Conservation (phyloP, 2,797 vertebrate species). For the Prionace glauca region DNA sequence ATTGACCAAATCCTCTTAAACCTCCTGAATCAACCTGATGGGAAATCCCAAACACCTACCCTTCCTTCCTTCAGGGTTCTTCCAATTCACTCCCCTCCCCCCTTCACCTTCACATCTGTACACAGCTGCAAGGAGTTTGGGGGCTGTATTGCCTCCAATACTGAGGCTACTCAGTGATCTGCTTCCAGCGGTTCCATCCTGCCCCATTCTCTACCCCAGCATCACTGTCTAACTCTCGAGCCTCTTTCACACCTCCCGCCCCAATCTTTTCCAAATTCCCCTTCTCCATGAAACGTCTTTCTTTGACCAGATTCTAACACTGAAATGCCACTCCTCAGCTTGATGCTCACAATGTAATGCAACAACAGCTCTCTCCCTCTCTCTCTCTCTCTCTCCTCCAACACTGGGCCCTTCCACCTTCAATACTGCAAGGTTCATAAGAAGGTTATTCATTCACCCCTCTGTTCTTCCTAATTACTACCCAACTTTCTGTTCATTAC, state of each 20-base stretch:
- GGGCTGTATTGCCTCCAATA: background rate
- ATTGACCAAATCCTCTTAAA: background rate
- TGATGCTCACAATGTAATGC: background rate
- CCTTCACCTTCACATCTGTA: background rate
- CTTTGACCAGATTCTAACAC: background rate
- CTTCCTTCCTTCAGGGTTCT: background rate
- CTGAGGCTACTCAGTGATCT: background rate
- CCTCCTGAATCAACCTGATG: background rate
- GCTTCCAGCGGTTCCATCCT: background rate
- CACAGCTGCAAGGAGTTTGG: background rate
- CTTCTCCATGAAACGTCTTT: background rate
- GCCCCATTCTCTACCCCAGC: background rate
- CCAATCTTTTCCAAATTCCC: background rate
- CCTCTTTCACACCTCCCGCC: background rate
- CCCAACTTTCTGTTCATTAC: background rate
- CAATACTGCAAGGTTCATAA: background rate
- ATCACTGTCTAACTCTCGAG: background rate
- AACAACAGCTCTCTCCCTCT: background rate
- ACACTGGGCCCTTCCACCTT: background rate
- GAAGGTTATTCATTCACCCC: background rate
- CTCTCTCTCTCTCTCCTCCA: background rate
- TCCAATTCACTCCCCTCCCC: background rate
- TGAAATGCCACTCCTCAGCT: background rate
- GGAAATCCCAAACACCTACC: background rate
- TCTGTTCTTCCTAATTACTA: background rate